These are phyloP conservation scores for Eufriesea mexicana DNA, from an alignment of 1,140 invertebrate species.

Conservation along the genomic window DNA sequence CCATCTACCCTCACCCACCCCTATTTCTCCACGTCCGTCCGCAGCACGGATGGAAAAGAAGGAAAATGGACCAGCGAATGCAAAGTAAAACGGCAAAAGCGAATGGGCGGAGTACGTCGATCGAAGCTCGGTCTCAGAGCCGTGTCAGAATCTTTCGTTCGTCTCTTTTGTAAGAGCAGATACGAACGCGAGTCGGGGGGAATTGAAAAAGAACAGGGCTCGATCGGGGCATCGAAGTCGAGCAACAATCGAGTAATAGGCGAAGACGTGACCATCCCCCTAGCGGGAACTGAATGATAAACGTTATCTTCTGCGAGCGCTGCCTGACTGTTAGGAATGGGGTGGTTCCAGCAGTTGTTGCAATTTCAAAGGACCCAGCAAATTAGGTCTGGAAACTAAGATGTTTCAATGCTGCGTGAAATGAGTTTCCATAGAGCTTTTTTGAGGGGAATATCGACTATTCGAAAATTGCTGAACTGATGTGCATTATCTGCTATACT, in stretches of 20 bases:
- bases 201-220: constrained; percentile 17
- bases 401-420: neutral
- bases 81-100: constrained; percentile 25
- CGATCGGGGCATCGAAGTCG: constrained; percentile 5
- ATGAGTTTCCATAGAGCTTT: neutral
- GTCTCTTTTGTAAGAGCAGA: constrained; percentile 43
- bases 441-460: neutral
- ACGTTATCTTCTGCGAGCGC: neutral
- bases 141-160: constrained; percentile 38
- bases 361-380: neutral
- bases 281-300: constrained; percentile 18
- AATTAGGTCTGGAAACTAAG: neutral
- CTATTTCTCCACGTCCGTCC: neutral
- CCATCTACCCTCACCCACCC: too few relatives aligned
- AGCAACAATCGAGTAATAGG: constrained; percentile 12
- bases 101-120: neutral
- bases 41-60: constrained; percentile 3
- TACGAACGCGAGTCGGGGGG: neutral
- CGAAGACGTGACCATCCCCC: constrained; percentile 21
- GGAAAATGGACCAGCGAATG: constrained; percentile 26
- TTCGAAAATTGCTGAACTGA: neutral
- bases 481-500: neutral
- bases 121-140: constrained; percentile 21
- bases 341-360: too few relatives aligned
- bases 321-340: neutral